Conservation (phyloP, 2,888 invertebrate species). For the Acronicta aceris region DNA sequence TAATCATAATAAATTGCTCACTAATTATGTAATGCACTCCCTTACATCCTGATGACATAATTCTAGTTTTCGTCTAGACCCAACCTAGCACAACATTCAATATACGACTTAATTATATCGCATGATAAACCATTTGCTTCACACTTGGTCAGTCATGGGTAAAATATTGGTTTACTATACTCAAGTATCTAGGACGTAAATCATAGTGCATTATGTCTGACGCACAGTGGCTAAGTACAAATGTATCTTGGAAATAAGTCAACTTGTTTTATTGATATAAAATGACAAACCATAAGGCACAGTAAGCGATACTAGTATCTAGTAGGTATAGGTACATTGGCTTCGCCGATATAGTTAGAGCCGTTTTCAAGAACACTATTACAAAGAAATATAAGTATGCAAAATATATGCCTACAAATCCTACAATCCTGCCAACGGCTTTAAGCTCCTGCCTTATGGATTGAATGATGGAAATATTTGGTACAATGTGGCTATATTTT, state of each 20-base stretch:
- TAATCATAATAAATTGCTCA: conserved; percentile 15
- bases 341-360: too few relatives aligned
- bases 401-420: too few relatives aligned
- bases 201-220: conserved; percentile 3
- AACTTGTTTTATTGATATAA: not conserved
- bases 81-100: conserved; percentile 34
- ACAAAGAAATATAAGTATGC: too few relatives aligned
- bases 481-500: too few relatives aligned
- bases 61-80: conserved; percentile 12
- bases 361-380: too few relatives aligned
- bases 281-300: too few relatives aligned
- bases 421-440: too few relatives aligned
- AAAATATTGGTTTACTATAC: conserved; percentile 57
- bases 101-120: conserved; percentile 25
- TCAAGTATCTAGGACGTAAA: conserved; percentile 23
- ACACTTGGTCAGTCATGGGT: conserved; percentile 67
- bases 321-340: too few relatives aligned
- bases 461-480: too few relatives aligned
- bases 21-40: conserved; percentile 10
- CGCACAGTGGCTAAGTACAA: conserved; percentile 1
- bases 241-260: not conserved
- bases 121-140: conserved; percentile 53
- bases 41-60: conserved; percentile 30
- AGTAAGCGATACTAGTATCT: too few relatives aligned
- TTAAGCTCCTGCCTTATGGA: too few relatives aligned